phyloP scores from a whole-genome alignment of 2,888 invertebrate species.

The Cosmopolites sordidus region DNA sequence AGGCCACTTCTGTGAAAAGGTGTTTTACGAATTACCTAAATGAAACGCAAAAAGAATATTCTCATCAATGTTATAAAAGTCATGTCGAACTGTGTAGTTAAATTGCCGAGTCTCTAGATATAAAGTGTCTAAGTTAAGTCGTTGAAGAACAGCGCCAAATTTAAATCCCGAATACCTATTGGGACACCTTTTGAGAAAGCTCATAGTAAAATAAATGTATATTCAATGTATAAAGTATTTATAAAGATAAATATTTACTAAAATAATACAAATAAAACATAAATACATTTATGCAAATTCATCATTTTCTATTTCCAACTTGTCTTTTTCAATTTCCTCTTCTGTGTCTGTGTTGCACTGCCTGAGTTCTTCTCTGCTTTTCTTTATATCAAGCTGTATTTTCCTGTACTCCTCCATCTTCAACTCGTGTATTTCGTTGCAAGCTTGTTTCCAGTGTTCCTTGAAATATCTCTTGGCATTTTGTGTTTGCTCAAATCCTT shows the following conservation, averaged over 20 bases:
- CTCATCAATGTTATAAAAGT: too few relatives aligned
- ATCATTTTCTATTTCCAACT: neutral
- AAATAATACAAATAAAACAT: neutral
- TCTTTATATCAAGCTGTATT: slow-evolving; percentile 52
- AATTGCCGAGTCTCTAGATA: too few relatives aligned
- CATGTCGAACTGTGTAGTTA: too few relatives aligned
- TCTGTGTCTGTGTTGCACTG: slow-evolving; percentile 6
- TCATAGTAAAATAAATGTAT: too few relatives aligned
- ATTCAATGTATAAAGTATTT: too few relatives aligned
- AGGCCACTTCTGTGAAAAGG: too few relatives aligned
- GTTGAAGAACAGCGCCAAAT: too few relatives aligned
- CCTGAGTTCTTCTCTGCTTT: slow-evolving; percentile 44
- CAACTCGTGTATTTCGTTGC: slow-evolving; percentile 61
- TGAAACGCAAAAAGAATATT: too few relatives aligned
- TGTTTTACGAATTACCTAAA: too few relatives aligned
- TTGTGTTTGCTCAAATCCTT: slow-evolving; percentile 60
- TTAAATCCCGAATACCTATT: too few relatives aligned
- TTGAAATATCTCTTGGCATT: slow-evolving; percentile 71
- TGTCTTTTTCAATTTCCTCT: neutral
- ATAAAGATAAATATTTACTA: neutral
- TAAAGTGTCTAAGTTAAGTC: too few relatives aligned
- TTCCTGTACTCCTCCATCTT: slow-evolving; percentile 55
- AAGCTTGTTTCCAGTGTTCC: slow-evolving; percentile 62
- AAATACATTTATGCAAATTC: neutral
- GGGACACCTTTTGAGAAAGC: too few relatives aligned